Conservation (phyloP, 2,797 vertebrate genomes). For the Echeneis naucrates region DNA sequence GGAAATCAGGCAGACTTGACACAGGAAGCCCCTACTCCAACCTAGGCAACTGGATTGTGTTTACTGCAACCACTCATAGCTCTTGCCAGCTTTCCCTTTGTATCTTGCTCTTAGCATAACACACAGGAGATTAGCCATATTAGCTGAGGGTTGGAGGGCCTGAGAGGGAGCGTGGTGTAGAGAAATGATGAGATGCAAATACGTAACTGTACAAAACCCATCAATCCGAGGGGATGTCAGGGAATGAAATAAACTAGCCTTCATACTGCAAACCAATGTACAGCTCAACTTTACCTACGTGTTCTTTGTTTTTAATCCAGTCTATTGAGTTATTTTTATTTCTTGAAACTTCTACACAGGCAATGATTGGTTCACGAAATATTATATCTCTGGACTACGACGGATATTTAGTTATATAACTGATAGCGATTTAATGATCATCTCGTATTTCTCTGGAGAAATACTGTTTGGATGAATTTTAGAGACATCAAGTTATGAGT, state of each 20-base stretch:
- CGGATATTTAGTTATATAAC: conserved; percentile 73
- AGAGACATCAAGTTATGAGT: conserved; percentile 47
- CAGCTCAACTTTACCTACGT: conserved; percentile 68
- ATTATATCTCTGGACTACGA: conserved; percentile 77
- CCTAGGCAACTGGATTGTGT: conserved; percentile 66
- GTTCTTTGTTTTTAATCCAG: conserved; percentile 61
- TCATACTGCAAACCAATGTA: conserved; percentile 83
- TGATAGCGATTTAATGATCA: conserved; percentile 70
- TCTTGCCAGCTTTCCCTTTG: conserved; percentile 68
- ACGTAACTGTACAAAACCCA: conserved; percentile 53
- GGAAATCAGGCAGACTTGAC: conserved; percentile 45
- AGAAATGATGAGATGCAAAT: conserved; percentile 44
- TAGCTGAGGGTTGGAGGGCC: conserved; percentile 50
- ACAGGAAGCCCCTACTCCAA: conserved; percentile 49
- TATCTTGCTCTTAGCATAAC: conserved; percentile 64
- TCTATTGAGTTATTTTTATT: conserved; percentile 65
- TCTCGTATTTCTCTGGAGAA: conserved; percentile 53
- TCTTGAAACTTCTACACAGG: conserved; percentile 67
- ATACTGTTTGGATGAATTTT: conserved; percentile 59
- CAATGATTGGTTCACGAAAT: conserved; percentile 59
- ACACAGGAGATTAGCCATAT: conserved; percentile 54
- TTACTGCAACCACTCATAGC: conserved; percentile 66
- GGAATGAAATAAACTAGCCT: conserved; percentile 73
- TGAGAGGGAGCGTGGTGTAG: conserved; percentile 40
- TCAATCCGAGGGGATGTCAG: conserved; percentile 63